Evolutionary conservation across 92 coral and sea anemone species (phyloP), one percentile per base, ranked within the genome.

Genomic region (Zoanthus gigantus): DNA sequence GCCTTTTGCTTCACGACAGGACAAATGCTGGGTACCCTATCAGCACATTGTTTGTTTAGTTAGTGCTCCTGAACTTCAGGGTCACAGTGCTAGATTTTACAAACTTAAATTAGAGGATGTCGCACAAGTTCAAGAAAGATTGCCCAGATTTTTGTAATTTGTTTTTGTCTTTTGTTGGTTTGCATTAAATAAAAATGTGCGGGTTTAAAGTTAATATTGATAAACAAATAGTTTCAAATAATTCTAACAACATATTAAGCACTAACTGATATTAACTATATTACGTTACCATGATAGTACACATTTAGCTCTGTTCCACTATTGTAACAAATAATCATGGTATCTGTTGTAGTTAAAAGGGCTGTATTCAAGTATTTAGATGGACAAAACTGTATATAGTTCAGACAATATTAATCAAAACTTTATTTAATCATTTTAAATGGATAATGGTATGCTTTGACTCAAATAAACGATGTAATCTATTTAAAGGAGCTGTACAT

Each of bases 1-100:
- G 84, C 73, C 72, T 58, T 37, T 72, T 58, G 71, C 73, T 9
- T 14, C 74, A 60, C 29, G 23, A 32, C 52, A 79, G 72, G 74
- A 79, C 57, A 18, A 60, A 60, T 79, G 72, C 72, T 79, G 84
- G 72, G 71, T 60, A 37, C 84, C 72, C 28, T 37, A 34, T 45
- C 84, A 79, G 84, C 71, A 79, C 73, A 79, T 54, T 14, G 31
- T 78, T 17, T 78, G 83, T 61, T 28, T 78, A 61, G 14, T 78
- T 16, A 29, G 67, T 78, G 84, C 84, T 60, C 84, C 84, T 57
- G 84, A 79, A 67, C 84, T 79, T 48, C 79, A 76, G 63, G 79
- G 61, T 50, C 79, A 76, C 42, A 76, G 42, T 76, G 79, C 61
- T 1, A 16, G 61, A 17, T 74, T 74, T 74, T 74, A 74, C 79